Evolutionary conservation across 1,140 invertebrate genomes (phyloP).

Genomic region (Diabrotica virgifera): DNA sequence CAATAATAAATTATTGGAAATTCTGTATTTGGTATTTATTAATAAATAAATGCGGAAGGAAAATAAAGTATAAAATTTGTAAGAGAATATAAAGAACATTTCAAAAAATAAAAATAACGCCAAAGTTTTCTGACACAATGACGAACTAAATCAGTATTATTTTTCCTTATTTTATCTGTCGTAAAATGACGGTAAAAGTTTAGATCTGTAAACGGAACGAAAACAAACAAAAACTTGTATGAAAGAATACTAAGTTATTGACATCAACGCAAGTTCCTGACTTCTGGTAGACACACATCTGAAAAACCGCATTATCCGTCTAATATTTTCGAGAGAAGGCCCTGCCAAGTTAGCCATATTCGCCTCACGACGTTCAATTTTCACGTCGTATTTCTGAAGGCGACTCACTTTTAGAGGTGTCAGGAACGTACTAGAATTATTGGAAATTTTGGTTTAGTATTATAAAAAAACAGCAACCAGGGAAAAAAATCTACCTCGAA

Average conservation of each 20-base stretch:
- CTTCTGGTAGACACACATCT: conserved; percentile 15
- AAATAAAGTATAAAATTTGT: not conserved
- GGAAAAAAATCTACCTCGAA: too few relatives aligned
- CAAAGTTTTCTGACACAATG: not conserved
- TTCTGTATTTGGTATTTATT: conserved; percentile 6
- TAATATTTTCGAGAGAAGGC: conserved; percentile 25
- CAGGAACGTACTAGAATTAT: too few relatives aligned
- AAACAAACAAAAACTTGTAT: not conserved
- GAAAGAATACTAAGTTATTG: conserved; percentile 22
- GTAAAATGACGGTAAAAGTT: conserved; percentile 4
- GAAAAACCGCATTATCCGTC: conserved; percentile 25
- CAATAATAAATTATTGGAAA: conserved; percentile 1
- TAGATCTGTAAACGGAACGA: too few relatives aligned
- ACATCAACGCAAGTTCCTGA: conserved; percentile 22
- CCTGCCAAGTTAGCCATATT: conserved; percentile 22
- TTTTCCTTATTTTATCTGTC: not conserved
- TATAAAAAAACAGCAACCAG: too few relatives aligned
- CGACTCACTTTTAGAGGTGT: too few relatives aligned
- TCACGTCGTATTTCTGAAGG: conserved; percentile 31
- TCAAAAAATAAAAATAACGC: too few relatives aligned
- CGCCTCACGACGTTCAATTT: conserved; percentile 32
- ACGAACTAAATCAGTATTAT: not conserved
- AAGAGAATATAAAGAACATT: not conserved
- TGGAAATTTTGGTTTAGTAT: too few relatives aligned
- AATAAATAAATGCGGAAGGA: not conserved